Percentiles rank a stretch among this genome's conserved stretches.
These are phyloP conservation scores for Tachina grossa DNA, from an alignment of 2,888 invertebrate species.

Conservation along the genomic window DNA sequence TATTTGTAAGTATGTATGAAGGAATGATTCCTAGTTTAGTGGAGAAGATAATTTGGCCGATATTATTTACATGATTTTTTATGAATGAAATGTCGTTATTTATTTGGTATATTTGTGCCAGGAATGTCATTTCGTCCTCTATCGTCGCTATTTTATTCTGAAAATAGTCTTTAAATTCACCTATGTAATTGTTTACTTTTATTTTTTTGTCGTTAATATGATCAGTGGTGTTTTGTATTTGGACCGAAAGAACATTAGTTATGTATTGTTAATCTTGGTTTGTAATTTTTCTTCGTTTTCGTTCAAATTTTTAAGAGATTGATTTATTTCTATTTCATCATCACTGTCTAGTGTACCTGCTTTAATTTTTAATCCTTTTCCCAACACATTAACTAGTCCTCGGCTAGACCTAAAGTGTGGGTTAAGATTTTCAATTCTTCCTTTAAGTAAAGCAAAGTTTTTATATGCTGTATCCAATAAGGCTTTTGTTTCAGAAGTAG, in stretches of 20 bases:
- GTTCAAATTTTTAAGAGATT: neutral
- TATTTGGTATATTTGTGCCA: too few relatives aligned
- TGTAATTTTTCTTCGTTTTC: neutral
- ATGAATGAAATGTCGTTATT: too few relatives aligned
- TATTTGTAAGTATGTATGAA: too few relatives aligned
- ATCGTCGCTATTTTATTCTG: neutral
- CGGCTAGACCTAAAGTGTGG: neutral
- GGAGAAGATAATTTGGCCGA: too few relatives aligned
- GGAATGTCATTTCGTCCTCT: too few relatives aligned
- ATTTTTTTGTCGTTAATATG: too few relatives aligned
- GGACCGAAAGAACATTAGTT: neutral
- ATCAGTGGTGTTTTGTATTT: too few relatives aligned
- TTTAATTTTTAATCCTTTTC: neutral
- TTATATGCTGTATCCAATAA: neutral
- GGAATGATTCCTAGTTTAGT: too few relatives aligned
- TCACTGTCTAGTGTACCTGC: neutral
- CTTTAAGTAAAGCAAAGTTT: neutral
- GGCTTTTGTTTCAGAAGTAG: neutral
- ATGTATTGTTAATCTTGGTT: slow-evolving; percentile 1
- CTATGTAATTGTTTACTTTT: neutral
- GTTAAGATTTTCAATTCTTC: neutral
- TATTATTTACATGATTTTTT: too few relatives aligned
- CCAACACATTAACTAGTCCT: too few relatives aligned
- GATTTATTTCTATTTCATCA: slow-evolving; percentile 7
- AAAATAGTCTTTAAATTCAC: neutral